Conservation (phyloP, 2,888 invertebrate genomes). For the Anoplius nigerrimus region DNA sequence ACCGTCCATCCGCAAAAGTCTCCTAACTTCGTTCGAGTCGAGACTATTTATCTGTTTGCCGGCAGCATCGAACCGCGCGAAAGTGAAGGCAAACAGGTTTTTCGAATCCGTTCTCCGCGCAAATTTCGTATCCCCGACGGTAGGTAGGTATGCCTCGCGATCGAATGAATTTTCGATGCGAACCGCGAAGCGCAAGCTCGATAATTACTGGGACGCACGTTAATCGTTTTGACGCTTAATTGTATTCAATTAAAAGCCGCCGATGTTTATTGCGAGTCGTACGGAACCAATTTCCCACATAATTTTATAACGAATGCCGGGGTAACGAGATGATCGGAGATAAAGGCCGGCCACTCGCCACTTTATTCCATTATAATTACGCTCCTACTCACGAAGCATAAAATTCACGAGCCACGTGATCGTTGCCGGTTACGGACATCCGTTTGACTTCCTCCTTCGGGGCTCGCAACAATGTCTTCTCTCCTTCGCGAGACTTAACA, state of each 20-base stretch:
- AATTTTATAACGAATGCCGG: slow-evolving; percentile 33
- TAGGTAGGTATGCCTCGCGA: no score
- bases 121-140: no score
- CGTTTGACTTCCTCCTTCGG: slow-evolving; percentile 27
- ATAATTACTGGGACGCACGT: background rate
- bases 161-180: background rate
- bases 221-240: background rate
- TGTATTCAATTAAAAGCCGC: slow-evolving; percentile 28
- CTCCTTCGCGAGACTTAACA: background rate
- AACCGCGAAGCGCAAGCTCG: background rate
- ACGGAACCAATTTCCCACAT: slow-evolving; percentile 38
- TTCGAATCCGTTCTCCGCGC: no score
- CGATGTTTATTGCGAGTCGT: slow-evolving; percentile 42
- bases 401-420: slow-evolving; percentile 49
- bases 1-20: no score
- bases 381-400: slow-evolving; percentile 49
- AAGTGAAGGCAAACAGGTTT: no score
- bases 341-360: slow-evolving; percentile 32
- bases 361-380: slow-evolving; percentile 54
- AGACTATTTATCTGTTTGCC: no score
- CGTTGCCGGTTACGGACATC: slow-evolving; percentile 43
- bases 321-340: slow-evolving; percentile 40
- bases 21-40: no score
- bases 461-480: no score
- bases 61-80: no score